Evolutionary conservation across 2,113 vertebrate species (phyloP).

Genomic region (Centropus unirufus): DNA sequence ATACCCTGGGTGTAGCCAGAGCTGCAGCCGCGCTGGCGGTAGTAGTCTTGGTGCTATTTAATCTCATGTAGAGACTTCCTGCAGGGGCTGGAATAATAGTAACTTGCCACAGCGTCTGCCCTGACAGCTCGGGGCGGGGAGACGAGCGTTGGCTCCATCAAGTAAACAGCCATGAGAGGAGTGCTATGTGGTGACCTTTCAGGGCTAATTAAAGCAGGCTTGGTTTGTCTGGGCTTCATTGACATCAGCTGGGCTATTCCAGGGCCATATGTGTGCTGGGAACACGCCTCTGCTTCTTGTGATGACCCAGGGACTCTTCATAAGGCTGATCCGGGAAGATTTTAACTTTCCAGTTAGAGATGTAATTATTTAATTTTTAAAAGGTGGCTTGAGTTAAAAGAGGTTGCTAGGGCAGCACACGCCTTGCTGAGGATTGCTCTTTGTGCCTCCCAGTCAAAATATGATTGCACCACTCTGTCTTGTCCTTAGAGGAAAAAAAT

Average conservation of each 20-base stretch:
- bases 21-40: background rate
- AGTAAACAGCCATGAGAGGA: constrained; percentile 3
- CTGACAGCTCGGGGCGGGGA: background rate
- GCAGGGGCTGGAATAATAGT: background rate
- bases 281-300: background rate
- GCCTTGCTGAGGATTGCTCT: background rate
- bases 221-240: background rate
- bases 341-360: background rate
- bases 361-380: background rate
- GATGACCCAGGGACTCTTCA: background rate
- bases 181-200: background rate
- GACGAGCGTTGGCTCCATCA: background rate
- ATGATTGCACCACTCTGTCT: background rate
- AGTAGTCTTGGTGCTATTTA: background rate
- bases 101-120: background rate
- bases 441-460: background rate
- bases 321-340: background rate
- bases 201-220: constrained; percentile 23
- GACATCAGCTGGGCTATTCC: background rate
- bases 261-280: background rate
- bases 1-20: background rate
- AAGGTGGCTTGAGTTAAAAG: background rate
- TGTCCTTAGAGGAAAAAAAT: background rate
- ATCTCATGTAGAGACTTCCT: background rate
- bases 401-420: background rate